Conservation (phyloP, 2,113 vertebrate genomes). For the Cepphus grylle region DNA sequence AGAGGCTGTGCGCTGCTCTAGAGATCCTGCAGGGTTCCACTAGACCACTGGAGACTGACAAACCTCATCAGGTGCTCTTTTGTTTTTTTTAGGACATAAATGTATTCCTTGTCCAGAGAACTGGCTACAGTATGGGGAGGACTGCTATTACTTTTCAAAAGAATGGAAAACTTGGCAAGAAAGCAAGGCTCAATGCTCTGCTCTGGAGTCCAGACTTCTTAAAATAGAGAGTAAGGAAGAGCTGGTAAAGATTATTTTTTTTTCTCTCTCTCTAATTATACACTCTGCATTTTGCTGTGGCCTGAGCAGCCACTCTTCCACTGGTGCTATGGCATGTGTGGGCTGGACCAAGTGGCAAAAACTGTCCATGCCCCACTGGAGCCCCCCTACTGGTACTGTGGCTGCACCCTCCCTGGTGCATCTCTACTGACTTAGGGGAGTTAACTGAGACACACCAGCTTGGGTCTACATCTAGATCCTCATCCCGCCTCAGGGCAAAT, state of each 20-base stretch:
- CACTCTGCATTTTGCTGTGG: not conserved
- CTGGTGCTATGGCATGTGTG: not conserved
- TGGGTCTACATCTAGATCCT: not conserved
- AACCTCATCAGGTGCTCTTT: not conserved
- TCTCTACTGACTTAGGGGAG: not conserved
- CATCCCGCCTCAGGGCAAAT: not conserved
- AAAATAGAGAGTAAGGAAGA: conserved; percentile 53
- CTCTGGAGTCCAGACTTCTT: conserved; percentile 53
- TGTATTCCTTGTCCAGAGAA: conserved; percentile 63
- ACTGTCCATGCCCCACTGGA: not conserved
- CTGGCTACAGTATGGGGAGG: conserved; percentile 59
- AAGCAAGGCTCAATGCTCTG: conserved; percentile 32
- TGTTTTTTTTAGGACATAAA: not conserved
- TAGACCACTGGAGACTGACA: not conserved
- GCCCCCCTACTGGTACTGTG: not conserved
- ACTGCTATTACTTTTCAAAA: conserved; percentile 54
- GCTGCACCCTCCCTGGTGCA: not conserved
- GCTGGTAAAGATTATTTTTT: conserved; percentile 48
- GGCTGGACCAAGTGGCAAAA: not conserved
- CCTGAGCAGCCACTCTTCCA: not conserved
- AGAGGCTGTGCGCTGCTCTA: not conserved
- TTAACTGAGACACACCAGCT: not conserved
- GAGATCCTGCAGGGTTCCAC: not conserved
- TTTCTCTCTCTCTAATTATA: not conserved
- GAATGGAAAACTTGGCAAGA: conserved; percentile 48